Percentiles rank a stretch among this genome's conserved stretches.
phyloP scores from a whole-genome alignment of 1,140 invertebrate genomes.

The Aplysia californica region DNA sequence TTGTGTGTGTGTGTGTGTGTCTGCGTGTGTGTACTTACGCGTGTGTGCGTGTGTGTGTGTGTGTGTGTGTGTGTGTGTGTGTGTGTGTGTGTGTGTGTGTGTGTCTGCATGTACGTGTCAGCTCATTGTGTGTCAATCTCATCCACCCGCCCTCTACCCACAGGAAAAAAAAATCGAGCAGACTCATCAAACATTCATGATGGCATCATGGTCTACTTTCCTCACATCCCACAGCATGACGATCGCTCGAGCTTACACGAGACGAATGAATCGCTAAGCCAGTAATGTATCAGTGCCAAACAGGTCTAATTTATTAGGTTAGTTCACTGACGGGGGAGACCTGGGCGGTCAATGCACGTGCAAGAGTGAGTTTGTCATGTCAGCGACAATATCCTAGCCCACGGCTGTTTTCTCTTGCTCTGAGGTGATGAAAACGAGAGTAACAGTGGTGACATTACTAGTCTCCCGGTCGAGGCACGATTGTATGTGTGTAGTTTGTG shows the following conservation, averaged over 20 bases:
- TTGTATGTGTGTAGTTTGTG: not conserved
- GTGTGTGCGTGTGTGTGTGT: constrained; percentile 1
- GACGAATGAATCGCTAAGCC: not conserved
- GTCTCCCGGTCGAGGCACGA: too few species aligned
- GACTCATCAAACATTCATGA: not conserved
- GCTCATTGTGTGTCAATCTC: not conserved
- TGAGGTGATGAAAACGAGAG: too few species aligned
- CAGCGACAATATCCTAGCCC: too few species aligned
- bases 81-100: constrained; percentile 11
- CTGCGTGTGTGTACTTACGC: too few species aligned
- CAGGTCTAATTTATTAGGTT: not conserved
- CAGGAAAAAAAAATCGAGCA: not conserved
- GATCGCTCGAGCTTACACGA: too few species aligned
- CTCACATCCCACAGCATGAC: not conserved
- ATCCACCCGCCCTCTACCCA: not conserved
- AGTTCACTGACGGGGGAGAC: not conserved
- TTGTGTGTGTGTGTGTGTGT: constrained; percentile 5
- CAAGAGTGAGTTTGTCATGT: not conserved
- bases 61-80: not conserved
- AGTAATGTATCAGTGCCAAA: not conserved
- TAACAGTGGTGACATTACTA: too few species aligned
- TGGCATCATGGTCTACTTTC: too few species aligned
- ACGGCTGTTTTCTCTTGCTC: too few species aligned
- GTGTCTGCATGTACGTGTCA: not conserved
- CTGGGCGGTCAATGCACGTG: not conserved